Conservation (phyloP, 2,888 invertebrate genomes). For the Drosophila phalerata region DNA sequence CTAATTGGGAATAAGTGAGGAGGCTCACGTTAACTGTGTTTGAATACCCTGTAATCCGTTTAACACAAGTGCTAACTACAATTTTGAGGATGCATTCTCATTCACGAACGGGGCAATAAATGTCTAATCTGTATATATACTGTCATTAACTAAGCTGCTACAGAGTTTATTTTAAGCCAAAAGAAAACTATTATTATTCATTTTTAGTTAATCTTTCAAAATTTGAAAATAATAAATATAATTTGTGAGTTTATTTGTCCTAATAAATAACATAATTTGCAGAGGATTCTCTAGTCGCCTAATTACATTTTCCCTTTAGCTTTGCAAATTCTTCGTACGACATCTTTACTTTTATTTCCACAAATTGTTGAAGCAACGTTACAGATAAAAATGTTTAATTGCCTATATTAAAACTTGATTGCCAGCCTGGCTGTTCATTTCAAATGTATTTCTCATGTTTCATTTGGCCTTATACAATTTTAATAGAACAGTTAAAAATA, state of each 20-base stretch:
- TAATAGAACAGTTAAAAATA: constrained; percentile 59
- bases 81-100: too few relatives aligned
- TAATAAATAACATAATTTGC: too few relatives aligned
- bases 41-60: background rate
- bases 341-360: background rate
- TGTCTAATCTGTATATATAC: too few relatives aligned
- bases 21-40: constrained; percentile 5
- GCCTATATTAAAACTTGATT: constrained; percentile 65
- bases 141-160: too few relatives aligned
- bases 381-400: constrained; percentile 58
- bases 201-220: too few relatives aligned
- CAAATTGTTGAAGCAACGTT: constrained; percentile 30
- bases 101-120: too few relatives aligned
- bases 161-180: too few relatives aligned
- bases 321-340: background rate
- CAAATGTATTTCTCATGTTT: constrained; percentile 69
- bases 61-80: background rate
- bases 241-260: too few relatives aligned
- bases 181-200: too few relatives aligned
- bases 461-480: constrained; percentile 62
- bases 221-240: too few relatives aligned
- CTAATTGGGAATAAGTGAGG: background rate
- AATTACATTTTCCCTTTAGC: background rate
- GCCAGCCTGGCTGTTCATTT: constrained; percentile 49
- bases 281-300: background rate